Base-by-base conservation (phyloP, 2,113 vertebrate genomes). In the Cathartes aura region DNA sequence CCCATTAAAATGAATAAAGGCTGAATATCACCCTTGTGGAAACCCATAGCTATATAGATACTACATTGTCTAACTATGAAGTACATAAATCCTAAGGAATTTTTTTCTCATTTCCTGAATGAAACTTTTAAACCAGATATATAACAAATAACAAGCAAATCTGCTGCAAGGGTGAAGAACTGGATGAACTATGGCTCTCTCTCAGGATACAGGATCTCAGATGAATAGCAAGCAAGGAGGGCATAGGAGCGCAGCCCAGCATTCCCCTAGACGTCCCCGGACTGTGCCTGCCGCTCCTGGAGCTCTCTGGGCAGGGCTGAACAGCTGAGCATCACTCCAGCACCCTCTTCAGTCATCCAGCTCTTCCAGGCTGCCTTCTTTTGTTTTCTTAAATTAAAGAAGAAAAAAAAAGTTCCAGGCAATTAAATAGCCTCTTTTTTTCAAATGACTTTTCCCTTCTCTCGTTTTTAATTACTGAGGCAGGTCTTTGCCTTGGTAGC, bases 181-280 rank as follows among this genome's bases (percentile, higher is more conserved):
- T 2, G 19, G 53, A 7, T 29, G 62, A 40, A 8, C 29, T 7
- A 8, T 1, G 38, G 34, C 50, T 32, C 30, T 26, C 18, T 12
- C 71, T 21, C 22, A 4, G 48, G 56, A 34, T 4, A 5, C 15
- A 4, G 42, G 48, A 6, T 34, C 36, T 50, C 36, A 4, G n/a
- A 8, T 7, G 42, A 52, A 40, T 0, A 45, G 38, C 43, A 15
- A 47, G 45, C 15, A 16, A 40, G 18, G 1, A 5, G 12, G 19
- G 60, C 32, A 12, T 1, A 4, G 56, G 62, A 74, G 67, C 7
- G 0, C 36, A 11, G 59, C 34, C 24, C 1, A 1, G 50, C 15
- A 3, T 42, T 29, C 15, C 34, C 38, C 12, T 3, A 1, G 5
- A 4, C 1, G 0, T 26, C n/a, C 90, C 48, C 2, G 29, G 34